phyloP scores from a whole-genome alignment of 1,140 invertebrate genomes.

The Tetramorium parvispinum region DNA sequence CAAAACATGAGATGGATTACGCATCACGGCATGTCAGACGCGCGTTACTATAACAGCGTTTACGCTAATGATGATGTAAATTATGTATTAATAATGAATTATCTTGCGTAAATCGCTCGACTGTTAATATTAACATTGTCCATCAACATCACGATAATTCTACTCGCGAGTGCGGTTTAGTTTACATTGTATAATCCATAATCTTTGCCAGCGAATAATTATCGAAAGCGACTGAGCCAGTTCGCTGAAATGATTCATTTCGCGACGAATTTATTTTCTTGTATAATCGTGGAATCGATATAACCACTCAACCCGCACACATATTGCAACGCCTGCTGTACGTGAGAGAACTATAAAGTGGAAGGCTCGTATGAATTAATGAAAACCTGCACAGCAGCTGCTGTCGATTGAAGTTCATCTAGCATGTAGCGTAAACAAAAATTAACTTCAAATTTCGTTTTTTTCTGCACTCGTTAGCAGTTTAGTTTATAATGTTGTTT shows the following conservation, averaged over 20 bases:
- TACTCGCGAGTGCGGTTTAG: not conserved
- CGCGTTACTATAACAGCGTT: not conserved
- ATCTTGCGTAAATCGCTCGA: not conserved
- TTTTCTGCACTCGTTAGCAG: not conserved
- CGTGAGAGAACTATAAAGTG: not conserved
- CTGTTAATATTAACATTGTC: not conserved
- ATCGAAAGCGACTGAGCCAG: not conserved
- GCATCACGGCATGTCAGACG: not conserved
- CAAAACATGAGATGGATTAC: not conserved
- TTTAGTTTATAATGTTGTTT: too few species aligned
- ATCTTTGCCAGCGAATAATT: not conserved
- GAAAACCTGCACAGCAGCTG: not conserved
- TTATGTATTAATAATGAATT: not conserved
- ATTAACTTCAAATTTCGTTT: not conserved
- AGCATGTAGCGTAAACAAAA: not conserved
- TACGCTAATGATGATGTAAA: not conserved
- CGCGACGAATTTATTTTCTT: conserved; percentile 1
- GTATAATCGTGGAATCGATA: conserved; percentile 30
- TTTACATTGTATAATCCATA: not conserved
- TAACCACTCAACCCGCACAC: not conserved
- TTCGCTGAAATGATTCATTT: not conserved
- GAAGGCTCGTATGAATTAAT: conserved; percentile 18
- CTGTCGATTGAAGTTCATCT: not conserved
- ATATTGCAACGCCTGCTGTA: not conserved
- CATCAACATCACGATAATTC: not conserved